Percentiles rank a stretch among this genome's conserved stretches.
Conservation (phyloP, 2,888 invertebrate species). For the Drosophila pegasa region DNA sequence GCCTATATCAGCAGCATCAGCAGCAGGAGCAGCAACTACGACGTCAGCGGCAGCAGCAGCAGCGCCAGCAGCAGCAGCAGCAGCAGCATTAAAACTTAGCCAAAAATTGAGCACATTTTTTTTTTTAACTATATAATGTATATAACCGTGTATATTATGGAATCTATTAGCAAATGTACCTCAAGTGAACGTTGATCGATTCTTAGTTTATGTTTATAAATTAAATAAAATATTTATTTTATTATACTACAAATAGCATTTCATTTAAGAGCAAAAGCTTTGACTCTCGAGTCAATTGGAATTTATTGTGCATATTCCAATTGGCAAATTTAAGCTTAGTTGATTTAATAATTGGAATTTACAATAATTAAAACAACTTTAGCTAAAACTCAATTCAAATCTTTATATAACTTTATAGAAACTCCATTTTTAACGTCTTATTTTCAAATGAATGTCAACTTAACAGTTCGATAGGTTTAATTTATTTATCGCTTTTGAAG, state of each 20-base stretch:
- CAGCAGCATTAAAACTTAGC: background rate
- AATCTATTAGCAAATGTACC: constrained; percentile 65
- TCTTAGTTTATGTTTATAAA: constrained; percentile 65
- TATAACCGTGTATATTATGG: constrained; percentile 55
- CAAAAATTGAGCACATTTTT: constrained; percentile 5
- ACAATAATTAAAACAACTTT: too few species aligned
- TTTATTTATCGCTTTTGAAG: background rate
- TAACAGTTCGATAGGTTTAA: background rate
- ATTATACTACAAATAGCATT: constrained; percentile 9
- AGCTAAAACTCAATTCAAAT: too few species aligned
- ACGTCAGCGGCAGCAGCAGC: constrained; percentile 84
- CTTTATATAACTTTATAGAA: too few species aligned
- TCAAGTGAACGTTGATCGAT: constrained; percentile 39
- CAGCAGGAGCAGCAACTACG: too few species aligned
- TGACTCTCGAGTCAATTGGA: background rate
- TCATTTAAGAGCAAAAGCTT: background rate
- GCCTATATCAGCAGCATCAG: too few species aligned
- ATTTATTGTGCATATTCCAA: too few species aligned
- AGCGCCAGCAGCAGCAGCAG: constrained; percentile 47
- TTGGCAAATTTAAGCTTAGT: too few species aligned
- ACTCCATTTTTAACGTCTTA: too few species aligned
- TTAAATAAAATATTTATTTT: constrained; percentile 55
- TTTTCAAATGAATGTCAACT: background rate
- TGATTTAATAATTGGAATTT: background rate
- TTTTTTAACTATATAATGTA: constrained; percentile 31